A percentile compares a stretch with the other conserved stretches of the same genome.
These are phyloP conservation scores for Drosophila neoperkinsi DNA, from an alignment of 2,888 invertebrate species.

Conservation along the genomic window DNA sequence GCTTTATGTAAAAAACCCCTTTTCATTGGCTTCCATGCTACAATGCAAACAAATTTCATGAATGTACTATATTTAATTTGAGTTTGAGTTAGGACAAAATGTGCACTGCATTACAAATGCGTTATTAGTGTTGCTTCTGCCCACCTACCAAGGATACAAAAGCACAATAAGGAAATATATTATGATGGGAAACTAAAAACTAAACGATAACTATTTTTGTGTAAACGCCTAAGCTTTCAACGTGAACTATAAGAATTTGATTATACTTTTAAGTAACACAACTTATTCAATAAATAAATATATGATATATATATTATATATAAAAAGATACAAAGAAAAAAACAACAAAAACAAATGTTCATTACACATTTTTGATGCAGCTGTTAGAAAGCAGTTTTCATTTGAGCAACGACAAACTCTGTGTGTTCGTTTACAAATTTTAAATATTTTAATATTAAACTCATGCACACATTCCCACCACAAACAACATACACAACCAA, in stretches of 20 bases:
- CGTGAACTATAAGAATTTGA: slow-evolving; percentile 69
- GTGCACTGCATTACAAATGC: slow-evolving; percentile 79
- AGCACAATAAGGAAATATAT: slow-evolving; percentile 17
- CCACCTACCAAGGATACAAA: slow-evolving; percentile 12
- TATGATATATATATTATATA: slow-evolving; percentile 24
- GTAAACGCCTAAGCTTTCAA: slow-evolving; percentile 66
- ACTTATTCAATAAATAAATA: slow-evolving; percentile 45
- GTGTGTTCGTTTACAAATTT: slow-evolving; percentile 56
- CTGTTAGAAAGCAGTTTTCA: slow-evolving; percentile 45
- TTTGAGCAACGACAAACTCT: slow-evolving; percentile 51
- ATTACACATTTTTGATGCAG: slow-evolving; percentile 52
- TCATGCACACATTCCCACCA: slow-evolving; percentile 47
- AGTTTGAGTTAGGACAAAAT: slow-evolving; percentile 60
- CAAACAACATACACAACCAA: slow-evolving; percentile 23
- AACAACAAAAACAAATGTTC: slow-evolving; percentile 8
- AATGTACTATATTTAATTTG: slow-evolving; percentile 52
- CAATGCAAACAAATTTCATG: slow-evolving; percentile 57
- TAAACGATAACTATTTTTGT: slow-evolving; percentile 48
- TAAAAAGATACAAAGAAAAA: slow-evolving; percentile 17
- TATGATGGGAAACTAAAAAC: background rate
- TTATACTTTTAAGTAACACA: slow-evolving; percentile 49
- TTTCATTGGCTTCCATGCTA: slow-evolving; percentile 72
- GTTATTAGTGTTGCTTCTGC: slow-evolving; percentile 50
- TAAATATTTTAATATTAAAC: slow-evolving; percentile 58
- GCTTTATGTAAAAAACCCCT: slow-evolving; percentile 66